These are phyloP conservation scores for Notarius lentiginosus DNA, from an alignment of 2,113 vertebrate genomes.

Conservation along the genomic window DNA sequence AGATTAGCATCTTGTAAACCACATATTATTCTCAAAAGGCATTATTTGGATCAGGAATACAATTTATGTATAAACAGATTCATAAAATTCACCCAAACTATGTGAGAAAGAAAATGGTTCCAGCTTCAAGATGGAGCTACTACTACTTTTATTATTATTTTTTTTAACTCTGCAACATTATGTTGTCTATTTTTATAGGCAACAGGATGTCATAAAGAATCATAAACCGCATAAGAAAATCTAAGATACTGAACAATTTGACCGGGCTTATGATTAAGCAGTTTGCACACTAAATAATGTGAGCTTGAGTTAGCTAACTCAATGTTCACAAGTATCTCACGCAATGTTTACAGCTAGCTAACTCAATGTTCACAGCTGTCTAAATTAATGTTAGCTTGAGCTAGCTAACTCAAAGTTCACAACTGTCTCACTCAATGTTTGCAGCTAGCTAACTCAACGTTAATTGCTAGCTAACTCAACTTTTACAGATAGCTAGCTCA, in stretches of 20 bases:
- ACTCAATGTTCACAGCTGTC: not conserved
- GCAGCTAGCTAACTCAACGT: not conserved
- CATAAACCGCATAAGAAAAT: not conserved
- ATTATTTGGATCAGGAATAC: not conserved
- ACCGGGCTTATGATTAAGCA: not conserved
- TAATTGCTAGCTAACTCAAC: not conserved
- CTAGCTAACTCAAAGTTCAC: not conserved
- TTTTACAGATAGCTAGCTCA: not conserved
- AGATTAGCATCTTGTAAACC: conserved; percentile 1
- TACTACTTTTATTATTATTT: not conserved
- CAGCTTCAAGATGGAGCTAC: not conserved
- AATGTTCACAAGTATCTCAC: not conserved
- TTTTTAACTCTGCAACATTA: not conserved
- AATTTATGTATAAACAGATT: conserved; percentile 9
- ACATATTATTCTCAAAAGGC: not conserved
- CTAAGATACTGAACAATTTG: not conserved
- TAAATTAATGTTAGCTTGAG: not conserved
- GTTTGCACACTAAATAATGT: not conserved
- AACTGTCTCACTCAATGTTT: not conserved
- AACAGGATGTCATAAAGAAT: not conserved
- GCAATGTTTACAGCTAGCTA: not conserved
- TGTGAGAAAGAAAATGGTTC: not conserved
- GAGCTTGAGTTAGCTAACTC: not conserved
- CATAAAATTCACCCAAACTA: conserved; percentile 13
- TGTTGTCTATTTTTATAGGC: not conserved